A percentile compares a stretch with the other conserved stretches of the same genome.
phyloP scores from a whole-genome alignment of 2,888 invertebrate species.

The Drosophila subquinaria region DNA sequence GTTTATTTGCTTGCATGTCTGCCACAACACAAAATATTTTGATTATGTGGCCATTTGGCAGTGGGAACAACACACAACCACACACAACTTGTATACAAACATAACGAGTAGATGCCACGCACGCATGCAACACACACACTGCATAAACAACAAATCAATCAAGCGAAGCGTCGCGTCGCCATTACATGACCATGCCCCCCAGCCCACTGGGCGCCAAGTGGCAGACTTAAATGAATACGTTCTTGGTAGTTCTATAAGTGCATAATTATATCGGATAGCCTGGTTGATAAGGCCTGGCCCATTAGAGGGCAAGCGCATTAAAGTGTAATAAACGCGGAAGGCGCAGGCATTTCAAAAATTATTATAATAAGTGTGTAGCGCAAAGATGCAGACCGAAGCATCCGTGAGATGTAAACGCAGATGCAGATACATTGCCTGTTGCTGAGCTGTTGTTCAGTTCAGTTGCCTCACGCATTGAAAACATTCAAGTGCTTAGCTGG shows the following conservation, averaged over 20 bases:
- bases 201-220: slow-evolving; percentile 26
- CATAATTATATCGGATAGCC: slow-evolving; percentile 67
- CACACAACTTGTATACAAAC: neutral
- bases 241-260: slow-evolving; percentile 41
- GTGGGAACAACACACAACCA: slow-evolving; percentile 38
- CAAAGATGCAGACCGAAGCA: slow-evolving; percentile 27
- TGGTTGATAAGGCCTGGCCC: slow-evolving; percentile 48
- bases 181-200: slow-evolving; percentile 22
- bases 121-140: slow-evolving; percentile 50
- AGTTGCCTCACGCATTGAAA: slow-evolving; percentile 59
- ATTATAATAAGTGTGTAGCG: slow-evolving; percentile 42
- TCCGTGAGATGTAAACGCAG: slow-evolving; percentile 51
- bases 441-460: slow-evolving; percentile 24
- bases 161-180: slow-evolving; percentile 44
- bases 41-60: slow-evolving; percentile 64
- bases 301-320: slow-evolving; percentile 64
- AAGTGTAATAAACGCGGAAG: slow-evolving; percentile 61
- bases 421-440: slow-evolving; percentile 12
- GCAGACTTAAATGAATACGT: slow-evolving; percentile 5
- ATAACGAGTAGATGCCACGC: slow-evolving; percentile 32
- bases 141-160: slow-evolving; percentile 62
- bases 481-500: slow-evolving; percentile 75
- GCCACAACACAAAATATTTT: slow-evolving; percentile 62
- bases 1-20: slow-evolving; percentile 68
- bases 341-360: slow-evolving; percentile 48